Conservation (phyloP, 2,113 vertebrate genomes). For the Fulmarus glacialis region DNA sequence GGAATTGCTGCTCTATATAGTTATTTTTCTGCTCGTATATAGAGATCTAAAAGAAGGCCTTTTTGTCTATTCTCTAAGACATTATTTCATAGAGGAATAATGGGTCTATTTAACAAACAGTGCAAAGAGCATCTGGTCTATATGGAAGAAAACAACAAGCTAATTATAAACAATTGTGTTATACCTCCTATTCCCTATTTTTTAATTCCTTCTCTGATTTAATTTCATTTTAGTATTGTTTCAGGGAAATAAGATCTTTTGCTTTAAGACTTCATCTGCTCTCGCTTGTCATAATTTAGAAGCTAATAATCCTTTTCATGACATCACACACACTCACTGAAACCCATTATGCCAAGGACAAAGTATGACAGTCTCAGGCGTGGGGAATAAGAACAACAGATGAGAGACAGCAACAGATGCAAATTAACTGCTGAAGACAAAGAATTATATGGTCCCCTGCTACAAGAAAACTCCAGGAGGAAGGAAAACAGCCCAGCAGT, state of each 20-base stretch:
- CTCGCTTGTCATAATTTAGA: neutral
- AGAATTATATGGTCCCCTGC: neutral
- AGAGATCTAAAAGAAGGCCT: neutral
- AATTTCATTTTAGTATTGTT: neutral
- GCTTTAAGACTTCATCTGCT: constrained; percentile 28
- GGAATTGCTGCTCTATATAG: neutral
- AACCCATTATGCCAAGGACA: constrained; percentile 33
- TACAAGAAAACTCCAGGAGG: neutral
- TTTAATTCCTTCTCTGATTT: neutral
- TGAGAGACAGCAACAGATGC: constrained; percentile 18
- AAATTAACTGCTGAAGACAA: constrained; percentile 8
- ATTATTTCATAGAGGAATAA: neutral
- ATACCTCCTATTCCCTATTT: neutral
- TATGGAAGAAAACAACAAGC: neutral
- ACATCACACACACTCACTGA: neutral
- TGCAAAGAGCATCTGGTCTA: neutral
- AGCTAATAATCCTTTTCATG: constrained; percentile 23
- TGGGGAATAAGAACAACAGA: constrained; percentile 9
- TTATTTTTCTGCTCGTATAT: neutral
- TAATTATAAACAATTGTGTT: neutral
- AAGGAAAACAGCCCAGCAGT: neutral
- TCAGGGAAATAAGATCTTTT: constrained; percentile 3
- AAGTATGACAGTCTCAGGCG: neutral
- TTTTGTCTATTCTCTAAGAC: neutral
- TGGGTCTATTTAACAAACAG: neutral